phyloP scores from a whole-genome alignment of 2,113 vertebrate species.

The Phycodurus eques region DNA sequence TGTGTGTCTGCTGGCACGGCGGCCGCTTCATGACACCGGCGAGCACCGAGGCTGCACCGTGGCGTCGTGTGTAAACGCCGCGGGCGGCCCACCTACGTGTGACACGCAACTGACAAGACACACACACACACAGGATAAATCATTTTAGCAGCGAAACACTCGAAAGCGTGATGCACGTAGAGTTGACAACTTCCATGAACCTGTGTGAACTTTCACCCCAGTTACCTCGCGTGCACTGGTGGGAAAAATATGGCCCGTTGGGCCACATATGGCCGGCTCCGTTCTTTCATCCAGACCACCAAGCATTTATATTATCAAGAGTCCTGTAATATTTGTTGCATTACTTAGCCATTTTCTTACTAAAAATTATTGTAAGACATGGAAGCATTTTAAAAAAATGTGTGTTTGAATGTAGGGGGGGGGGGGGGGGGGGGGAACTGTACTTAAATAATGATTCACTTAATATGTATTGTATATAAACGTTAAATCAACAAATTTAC shows the following conservation, averaged over 20 bases:
- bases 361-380: no score
- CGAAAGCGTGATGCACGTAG: neutral
- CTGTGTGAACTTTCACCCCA: neutral
- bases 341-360: no score
- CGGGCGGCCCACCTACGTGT: conserved; percentile 50
- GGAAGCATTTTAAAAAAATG: no score
- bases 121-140: conserved; percentile 25
- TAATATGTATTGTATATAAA: no score
- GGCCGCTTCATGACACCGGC: conserved; percentile 46
- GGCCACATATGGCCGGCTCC: no score
- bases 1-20: conserved; percentile 50
- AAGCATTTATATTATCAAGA: no score
- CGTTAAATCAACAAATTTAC: no score
- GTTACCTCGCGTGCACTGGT: neutral
- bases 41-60: conserved; percentile 49
- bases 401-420: no score
- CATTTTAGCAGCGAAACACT: conserved; percentile 20
- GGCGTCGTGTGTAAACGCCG: conserved; percentile 43
- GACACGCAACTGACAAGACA: conserved; percentile 48
- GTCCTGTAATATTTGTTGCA: no score
- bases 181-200: neutral
- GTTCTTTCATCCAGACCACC: no score
- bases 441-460: no score
- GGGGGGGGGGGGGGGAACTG: no score
- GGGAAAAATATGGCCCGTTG: neutral